phyloP scores from a whole-genome alignment of 2,888 invertebrate genomes.

The Hyposoter dolosus region DNA sequence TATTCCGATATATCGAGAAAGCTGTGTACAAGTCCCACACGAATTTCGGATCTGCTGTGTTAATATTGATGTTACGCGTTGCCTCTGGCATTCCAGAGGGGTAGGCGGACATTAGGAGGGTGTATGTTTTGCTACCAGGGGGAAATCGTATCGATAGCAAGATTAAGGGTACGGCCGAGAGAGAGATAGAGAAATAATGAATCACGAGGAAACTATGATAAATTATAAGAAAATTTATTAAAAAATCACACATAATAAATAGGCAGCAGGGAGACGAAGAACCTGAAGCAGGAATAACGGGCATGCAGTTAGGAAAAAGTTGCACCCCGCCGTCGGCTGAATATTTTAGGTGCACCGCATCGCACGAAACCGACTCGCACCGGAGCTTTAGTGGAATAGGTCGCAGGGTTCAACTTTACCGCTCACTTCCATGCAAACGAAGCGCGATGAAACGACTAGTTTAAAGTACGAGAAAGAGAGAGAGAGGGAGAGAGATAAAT shows the following conservation, averaged over 20 bases:
- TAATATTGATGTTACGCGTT: slow-evolving; percentile 14
- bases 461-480: not conserved
- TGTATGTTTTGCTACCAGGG: not conserved
- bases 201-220: not conserved
- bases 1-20: not conserved
- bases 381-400: slow-evolving; percentile 74
- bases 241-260: not conserved
- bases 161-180: not conserved
- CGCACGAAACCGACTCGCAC: slow-evolving; percentile 74
- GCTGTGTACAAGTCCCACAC: not conserved
- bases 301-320: slow-evolving; percentile 61
- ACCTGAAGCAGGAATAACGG: slow-evolving; percentile 16
- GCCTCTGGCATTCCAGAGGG: slow-evolving; percentile 10
- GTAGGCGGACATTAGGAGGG: slow-evolving; percentile 2
- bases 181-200: not conserved
- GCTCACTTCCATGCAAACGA: slow-evolving; percentile 72
- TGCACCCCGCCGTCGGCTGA: slow-evolving; percentile 69
- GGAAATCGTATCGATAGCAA: slow-evolving; percentile 42
- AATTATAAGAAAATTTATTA: not conserved
- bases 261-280: not conserved
- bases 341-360: slow-evolving; percentile 77
- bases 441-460: slow-evolving; percentile 59
- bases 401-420: slow-evolving; percentile 75
- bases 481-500: not conserved
- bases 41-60: slow-evolving; percentile 12